A percentile compares a stretch with the other conserved stretches of the same genome.
Conservation (phyloP, 2,888 invertebrate species). For the Kryphioiulus occultus region DNA sequence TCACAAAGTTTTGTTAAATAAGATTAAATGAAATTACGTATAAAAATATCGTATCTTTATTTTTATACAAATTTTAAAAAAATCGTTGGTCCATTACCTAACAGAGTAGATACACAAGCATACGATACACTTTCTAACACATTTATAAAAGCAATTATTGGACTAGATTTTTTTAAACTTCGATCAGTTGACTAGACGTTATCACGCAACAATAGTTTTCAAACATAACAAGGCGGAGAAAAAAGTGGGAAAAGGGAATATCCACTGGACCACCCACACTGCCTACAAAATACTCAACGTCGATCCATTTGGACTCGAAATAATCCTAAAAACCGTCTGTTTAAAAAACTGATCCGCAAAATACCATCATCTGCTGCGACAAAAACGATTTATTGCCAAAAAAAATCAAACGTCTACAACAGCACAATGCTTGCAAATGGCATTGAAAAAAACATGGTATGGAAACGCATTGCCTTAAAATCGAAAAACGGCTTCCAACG, state of each 20-base stretch:
- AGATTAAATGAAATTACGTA: slow-evolving; percentile 26
- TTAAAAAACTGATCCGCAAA: slow-evolving; percentile 34
- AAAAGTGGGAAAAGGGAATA: background rate
- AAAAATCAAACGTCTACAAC: slow-evolving; percentile 37
- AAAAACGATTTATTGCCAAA: slow-evolving; percentile 40
- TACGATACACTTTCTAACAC: background rate
- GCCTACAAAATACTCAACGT: background rate
- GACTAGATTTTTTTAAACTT: background rate
- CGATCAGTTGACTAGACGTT: background rate
- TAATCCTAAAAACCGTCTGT: background rate
- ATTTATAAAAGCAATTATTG: background rate
- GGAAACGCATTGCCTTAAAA: slow-evolving; percentile 39
- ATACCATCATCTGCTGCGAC: slow-evolving; percentile 39
- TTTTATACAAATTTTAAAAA: slow-evolving; percentile 37
- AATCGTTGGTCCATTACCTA: slow-evolving; percentile 36
- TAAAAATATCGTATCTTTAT: slow-evolving; percentile 33
- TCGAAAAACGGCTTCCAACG: slow-evolving; percentile 11
- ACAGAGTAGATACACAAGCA: slow-evolving; percentile 18
- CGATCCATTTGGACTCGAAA: background rate
- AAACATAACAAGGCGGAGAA: background rate
- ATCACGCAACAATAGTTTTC: slow-evolving; percentile 10
- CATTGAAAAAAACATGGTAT: slow-evolving; percentile 38
- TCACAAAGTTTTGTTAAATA: background rate
- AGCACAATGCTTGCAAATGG: slow-evolving; percentile 40
- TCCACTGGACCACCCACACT: background rate